Base-by-base conservation (phyloP, 2,888 invertebrate genomes). In the Apamea epomidion region DNA sequence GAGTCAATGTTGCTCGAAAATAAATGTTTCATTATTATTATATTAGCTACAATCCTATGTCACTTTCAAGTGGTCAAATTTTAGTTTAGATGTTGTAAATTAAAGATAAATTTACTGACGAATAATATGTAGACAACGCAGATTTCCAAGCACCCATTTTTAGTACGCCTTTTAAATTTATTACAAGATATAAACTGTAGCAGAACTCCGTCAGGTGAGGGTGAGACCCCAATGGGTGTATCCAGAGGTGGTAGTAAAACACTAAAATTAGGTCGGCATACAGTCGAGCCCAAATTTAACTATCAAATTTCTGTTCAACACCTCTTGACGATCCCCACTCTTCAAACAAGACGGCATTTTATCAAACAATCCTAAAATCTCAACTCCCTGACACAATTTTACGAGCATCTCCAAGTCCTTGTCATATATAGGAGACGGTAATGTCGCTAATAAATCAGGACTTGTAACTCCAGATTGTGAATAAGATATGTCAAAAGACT, bases 391-490 rank as follows among this genome's bases (percentile, higher is more conserved):
- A 70, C 70, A 67, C 32, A 77, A 83, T 76, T 88, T 88, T 80
- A 86, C 68, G 78, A 80, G 69, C 51, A 67, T 77, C 71, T 51
- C 48, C 18, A 54, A 68, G 60, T 37, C 67, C 77, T 86, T 85
- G 80, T 86, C 77, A 77, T 80, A 79, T 29, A 68, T 67, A 71
- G 48, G 74, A 81, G 60, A 70, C 65, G 45, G 76, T 85, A 60
- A 81, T 82, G 75, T 51, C 7, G 65, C 71, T 64, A 81, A 90
- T 90, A 90, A 89, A 89, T 90, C 82, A 79, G 76, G 51, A 16
- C 60, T 79, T 74, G 78, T 77, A 78, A 82, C 78, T 80, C 29
- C 25, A 64, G 78, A 83, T 86, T 83, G 72, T 81, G 84, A 85
- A 88, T 82, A 88, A 86, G 79, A 82, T 80, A 89, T 80, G 58